Evolutionary conservation across 2,797 vertebrate species (phyloP), one percentile per base, ranked within the genome.

Genomic region (Semaprochilodus insignis): DNA sequence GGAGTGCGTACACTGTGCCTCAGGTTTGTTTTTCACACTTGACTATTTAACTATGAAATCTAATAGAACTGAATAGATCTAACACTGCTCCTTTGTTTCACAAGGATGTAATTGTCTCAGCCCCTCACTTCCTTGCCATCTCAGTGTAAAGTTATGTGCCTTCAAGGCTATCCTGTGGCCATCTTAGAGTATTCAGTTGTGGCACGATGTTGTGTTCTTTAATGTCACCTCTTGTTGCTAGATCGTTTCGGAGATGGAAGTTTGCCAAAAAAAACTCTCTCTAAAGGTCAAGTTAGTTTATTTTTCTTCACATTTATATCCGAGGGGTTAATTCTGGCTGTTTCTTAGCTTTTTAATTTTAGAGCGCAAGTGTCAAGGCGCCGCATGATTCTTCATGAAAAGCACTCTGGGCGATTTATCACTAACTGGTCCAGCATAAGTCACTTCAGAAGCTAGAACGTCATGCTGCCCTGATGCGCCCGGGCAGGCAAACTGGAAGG

Each of bases 161-260:
- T 83, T 59, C 55, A 76, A 78, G 82, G 82, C 60, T 62, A 3
- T 82, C 81, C 77, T 36, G 62, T 85, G 77, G 82, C 67, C 72
- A 78, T 84, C 31, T 87, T 89, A 82, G 87, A 81, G 87, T 82
- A 87, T 84, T 89, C 80, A 55, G 88, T 81, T 81, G 84, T 92
- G 92, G 92, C 91, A 88, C 34, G 34, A 79, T 87, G 88, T 87
- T 89, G 89, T 88, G 87, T 91, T 92, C 86, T 89, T 90, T 93
- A 92, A 91, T 92, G 93, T 92, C 93, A 92, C 91, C 88, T 93
- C 88, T 81, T 88, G 86, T 94, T 92, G 73, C 88, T 62, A 3
- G 77, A 85, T 87, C 86, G 88, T 88, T 88, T 86, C 81, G 44
- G 36, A 23, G 78, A 87, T 83, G 74, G 31, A 87, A 91, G 87